These are phyloP conservation scores for Scartelaos histophorus DNA, from an alignment of 2,113 vertebrate genomes.

Conservation along the genomic window DNA sequence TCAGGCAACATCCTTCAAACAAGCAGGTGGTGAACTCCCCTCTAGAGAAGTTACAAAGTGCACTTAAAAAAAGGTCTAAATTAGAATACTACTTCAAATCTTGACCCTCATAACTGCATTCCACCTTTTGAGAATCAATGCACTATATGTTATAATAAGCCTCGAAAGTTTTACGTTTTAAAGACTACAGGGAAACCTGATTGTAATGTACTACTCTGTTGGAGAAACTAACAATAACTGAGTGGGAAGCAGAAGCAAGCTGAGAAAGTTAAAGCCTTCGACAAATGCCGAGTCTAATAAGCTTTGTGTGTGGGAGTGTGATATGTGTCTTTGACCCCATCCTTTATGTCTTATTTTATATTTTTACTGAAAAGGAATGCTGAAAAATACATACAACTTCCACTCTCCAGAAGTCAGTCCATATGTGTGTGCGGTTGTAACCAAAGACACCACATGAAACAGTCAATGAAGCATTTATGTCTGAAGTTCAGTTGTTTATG, in stretches of 20 bases:
- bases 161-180: slow-evolving; percentile 26
- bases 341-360: slow-evolving; percentile 42
- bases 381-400: slow-evolving; percentile 46
- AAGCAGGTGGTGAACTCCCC: too few relatives aligned
- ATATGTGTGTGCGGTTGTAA: slow-evolving; percentile 23
- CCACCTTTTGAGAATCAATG: neutral
- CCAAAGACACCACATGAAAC: slow-evolving; percentile 8
- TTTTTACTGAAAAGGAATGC: slow-evolving; percentile 34
- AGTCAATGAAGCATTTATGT: neutral
- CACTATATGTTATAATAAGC: neutral
- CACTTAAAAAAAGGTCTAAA: too few relatives aligned
- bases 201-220: slow-evolving; percentile 34
- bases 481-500: neutral
- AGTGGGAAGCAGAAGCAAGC: slow-evolving; percentile 60
- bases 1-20: too few relatives aligned
- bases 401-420: slow-evolving; percentile 34
- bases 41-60: too few relatives aligned
- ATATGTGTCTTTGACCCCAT: slow-evolving; percentile 51
- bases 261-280: slow-evolving; percentile 43
- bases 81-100: neutral
- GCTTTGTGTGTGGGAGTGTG: slow-evolving; percentile 58
- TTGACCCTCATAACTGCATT: neutral
- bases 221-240: slow-evolving; percentile 46
- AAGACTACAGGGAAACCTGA: slow-evolving; percentile 38
- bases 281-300: slow-evolving; percentile 52